phyloP scores from a whole-genome alignment of 2,113 vertebrate genomes.

The Colossoma macropomum region DNA sequence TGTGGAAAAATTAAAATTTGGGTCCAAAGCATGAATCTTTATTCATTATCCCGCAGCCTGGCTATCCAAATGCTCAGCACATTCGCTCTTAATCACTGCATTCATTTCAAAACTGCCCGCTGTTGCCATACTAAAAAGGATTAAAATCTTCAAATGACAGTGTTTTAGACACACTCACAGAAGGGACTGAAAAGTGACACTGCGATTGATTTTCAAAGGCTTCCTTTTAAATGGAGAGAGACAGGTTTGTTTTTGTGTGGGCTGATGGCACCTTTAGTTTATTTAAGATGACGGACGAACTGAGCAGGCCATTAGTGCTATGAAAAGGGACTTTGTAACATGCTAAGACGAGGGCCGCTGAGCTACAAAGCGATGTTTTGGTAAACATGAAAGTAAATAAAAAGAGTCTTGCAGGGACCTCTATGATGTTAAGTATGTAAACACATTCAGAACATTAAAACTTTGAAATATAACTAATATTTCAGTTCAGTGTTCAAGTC shows the following conservation, averaged over 20 bases:
- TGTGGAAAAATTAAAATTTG: constrained; percentile 98
- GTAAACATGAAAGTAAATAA: constrained; percentile 25
- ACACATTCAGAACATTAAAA: not conserved
- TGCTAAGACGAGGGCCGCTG: constrained; percentile 15
- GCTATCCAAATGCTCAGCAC: constrained; percentile 97
- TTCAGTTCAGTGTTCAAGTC: not conserved
- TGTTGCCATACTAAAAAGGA: constrained; percentile 86
- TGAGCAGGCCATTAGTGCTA: constrained; percentile 35
- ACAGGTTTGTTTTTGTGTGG: constrained; percentile 48
- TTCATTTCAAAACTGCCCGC: constrained; percentile 96
- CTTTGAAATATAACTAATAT: not conserved
- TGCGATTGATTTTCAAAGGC: constrained; percentile 57
- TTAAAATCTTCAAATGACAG: constrained; percentile 84
- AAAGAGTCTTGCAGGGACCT: constrained; percentile 1
- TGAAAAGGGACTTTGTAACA: constrained; percentile 43
- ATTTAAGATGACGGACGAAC: constrained; percentile 34
- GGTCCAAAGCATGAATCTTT: constrained; percentile 98
- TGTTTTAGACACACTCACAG: constrained; percentile 62
- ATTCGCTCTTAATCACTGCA: constrained; percentile 96
- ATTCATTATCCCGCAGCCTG: constrained; percentile 95
- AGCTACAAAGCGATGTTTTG: constrained; percentile 10
- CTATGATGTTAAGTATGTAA: constrained; percentile 1
- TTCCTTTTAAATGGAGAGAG: constrained; percentile 49
- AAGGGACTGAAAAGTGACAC: constrained; percentile 49
- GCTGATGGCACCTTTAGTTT: constrained; percentile 46